phyloP scores from a whole-genome alignment of 2,797 vertebrate genomes.

The Gymnodraco acuticeps region DNA sequence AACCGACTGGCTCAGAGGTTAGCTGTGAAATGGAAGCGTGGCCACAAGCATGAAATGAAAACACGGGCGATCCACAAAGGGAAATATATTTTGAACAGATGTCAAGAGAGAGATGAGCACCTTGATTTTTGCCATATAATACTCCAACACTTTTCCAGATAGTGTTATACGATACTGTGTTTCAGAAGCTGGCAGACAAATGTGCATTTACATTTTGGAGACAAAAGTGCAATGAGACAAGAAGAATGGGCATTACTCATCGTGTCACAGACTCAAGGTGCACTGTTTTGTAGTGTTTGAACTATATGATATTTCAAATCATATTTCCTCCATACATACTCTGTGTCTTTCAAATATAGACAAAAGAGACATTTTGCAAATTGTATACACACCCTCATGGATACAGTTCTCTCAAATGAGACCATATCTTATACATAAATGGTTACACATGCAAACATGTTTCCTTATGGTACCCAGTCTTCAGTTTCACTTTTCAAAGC shows the following conservation, averaged over 20 bases:
- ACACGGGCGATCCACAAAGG: constrained; percentile 53
- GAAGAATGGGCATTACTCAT: background rate
- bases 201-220: constrained; percentile 2
- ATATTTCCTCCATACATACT: background rate
- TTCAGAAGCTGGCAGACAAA: constrained; percentile 17
- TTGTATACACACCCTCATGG: background rate
- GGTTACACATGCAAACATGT: constrained; percentile 3
- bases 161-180: constrained; percentile 6
- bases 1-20: constrained; percentile 56
- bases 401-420: background rate
- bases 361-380: background rate
- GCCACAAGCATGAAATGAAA: constrained; percentile 71
- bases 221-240: background rate
- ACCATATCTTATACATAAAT: background rate
- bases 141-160: constrained; percentile 24
- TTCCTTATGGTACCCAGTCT: constrained; percentile 13
- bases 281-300: background rate
- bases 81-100: constrained; percentile 54
- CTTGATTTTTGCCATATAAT: constrained; percentile 46
- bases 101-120: constrained; percentile 43
- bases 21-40: constrained; percentile 55
- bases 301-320: background rate
- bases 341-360: constrained; percentile 5
- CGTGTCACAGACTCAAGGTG: background rate
- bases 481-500: constrained; percentile 20